Evolutionary conservation across 2,113 vertebrate genomes (phyloP).

Genomic region (Gallinago undulata): DNA sequence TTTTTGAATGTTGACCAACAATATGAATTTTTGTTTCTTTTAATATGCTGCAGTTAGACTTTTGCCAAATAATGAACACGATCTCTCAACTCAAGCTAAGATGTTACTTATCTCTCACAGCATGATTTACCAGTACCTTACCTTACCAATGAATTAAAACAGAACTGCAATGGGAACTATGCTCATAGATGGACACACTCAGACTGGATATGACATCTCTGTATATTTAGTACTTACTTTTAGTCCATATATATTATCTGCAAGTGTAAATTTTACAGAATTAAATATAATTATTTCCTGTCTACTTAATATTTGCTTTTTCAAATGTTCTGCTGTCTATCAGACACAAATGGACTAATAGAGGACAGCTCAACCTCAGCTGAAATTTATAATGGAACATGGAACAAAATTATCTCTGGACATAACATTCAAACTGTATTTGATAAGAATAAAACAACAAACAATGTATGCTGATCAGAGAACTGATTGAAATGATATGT

Average conservation of each 20-base stretch:
- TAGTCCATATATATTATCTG: neutral
- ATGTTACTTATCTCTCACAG: neutral
- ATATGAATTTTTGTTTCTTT: neutral
- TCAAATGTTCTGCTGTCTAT: neutral
- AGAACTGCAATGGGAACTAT: neutral
- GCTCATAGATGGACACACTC: neutral
- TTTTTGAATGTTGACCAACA: neutral
- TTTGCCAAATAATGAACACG: neutral
- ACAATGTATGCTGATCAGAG: neutral
- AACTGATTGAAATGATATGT: neutral
- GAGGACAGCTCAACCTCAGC: neutral
- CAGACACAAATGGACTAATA: neutral
- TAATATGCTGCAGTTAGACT: neutral
- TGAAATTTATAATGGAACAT: neutral
- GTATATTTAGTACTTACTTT: neutral
- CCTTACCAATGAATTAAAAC: neutral
- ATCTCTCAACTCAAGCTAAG: neutral
- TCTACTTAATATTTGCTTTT: neutral
- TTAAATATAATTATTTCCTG: neutral
- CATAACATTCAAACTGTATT: neutral
- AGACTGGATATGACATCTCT: neutral
- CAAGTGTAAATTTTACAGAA: neutral
- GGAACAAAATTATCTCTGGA: neutral
- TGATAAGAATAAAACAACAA: neutral
- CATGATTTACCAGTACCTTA: neutral